A percentile compares a stretch with the other conserved stretches of the same genome.
These are phyloP conservation scores for Desoria tigrina DNA, from an alignment of 2,888 invertebrate species.

Conservation along the genomic window DNA sequence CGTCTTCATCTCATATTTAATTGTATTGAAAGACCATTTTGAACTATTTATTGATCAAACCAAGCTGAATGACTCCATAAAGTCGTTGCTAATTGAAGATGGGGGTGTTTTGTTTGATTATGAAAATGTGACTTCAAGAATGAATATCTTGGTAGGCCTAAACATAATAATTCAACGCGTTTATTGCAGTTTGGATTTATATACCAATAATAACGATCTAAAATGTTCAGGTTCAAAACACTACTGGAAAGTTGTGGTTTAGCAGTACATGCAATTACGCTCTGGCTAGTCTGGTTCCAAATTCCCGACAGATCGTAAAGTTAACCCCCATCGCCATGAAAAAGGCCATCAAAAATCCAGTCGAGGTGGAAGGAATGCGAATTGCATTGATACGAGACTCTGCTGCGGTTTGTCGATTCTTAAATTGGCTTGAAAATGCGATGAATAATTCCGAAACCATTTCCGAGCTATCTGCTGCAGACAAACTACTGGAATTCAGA, in stretches of 20 bases:
- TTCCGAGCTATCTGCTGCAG: slow-evolving; percentile 72
- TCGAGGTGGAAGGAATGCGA: slow-evolving; percentile 79
- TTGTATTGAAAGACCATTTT: slow-evolving; percentile 61
- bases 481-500: slow-evolving; percentile 71
- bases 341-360: slow-evolving; percentile 84
- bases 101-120: slow-evolving; percentile 63
- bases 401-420: slow-evolving; percentile 82
- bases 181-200: too few relatives aligned
- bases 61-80: slow-evolving; percentile 61
- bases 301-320: slow-evolving; percentile 61
- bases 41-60: slow-evolving; percentile 68
- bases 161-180: too few relatives aligned
- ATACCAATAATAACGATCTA: too few relatives aligned
- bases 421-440: slow-evolving; percentile 70
- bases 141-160: slow-evolving; percentile 56
- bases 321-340: slow-evolving; percentile 76
- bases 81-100: slow-evolving; percentile 64
- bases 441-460: slow-evolving; percentile 60
- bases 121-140: slow-evolving; percentile 60
- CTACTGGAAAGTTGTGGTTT: slow-evolving; percentile 63
- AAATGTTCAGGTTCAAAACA: slow-evolving; percentile 18
- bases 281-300: slow-evolving; percentile 59
- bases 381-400: slow-evolving; percentile 83
- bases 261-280: slow-evolving; percentile 65
- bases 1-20: slow-evolving; percentile 73